Percentiles rank a stretch among this genome's conserved stretches.
These are phyloP conservation scores for Nomia melanderi DNA, from an alignment of 1,140 invertebrate genomes.

Conservation along the genomic window DNA sequence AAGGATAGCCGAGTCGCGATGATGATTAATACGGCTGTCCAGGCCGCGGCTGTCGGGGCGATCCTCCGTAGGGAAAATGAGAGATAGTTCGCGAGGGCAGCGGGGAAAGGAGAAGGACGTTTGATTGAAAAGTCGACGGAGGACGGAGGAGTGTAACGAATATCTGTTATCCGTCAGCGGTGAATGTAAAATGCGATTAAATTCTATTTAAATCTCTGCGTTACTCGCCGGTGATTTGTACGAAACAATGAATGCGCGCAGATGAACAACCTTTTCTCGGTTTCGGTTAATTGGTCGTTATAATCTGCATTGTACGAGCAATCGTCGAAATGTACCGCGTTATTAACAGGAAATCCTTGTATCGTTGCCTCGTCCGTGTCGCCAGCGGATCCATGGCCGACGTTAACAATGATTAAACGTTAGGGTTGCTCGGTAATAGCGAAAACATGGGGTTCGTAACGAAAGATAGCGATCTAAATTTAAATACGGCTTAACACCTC, in stretches of 20 bases:
- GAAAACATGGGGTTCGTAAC: slow-evolving; percentile 25
- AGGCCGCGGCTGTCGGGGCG: slow-evolving; percentile 19
- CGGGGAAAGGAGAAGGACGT: background rate
- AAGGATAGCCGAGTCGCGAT: slow-evolving; percentile 20
- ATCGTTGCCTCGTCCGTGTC: background rate
- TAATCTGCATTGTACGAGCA: too few relatives aligned
- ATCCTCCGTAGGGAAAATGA: slow-evolving; percentile 48
- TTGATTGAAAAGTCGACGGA: slow-evolving; percentile 1
- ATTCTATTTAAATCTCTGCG: too few relatives aligned
- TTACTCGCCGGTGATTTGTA: too few relatives aligned
- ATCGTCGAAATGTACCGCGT: too few relatives aligned
- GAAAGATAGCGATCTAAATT: slow-evolving; percentile 52
- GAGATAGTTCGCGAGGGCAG: background rate
- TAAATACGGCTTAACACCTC: slow-evolving; percentile 60
- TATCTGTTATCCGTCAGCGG: too few relatives aligned
- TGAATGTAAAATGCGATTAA: too few relatives aligned
- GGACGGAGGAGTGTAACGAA: too few relatives aligned
- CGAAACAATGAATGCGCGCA: too few relatives aligned
- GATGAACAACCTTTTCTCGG: too few relatives aligned
- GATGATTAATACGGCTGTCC: slow-evolving; percentile 55
- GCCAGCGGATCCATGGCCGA: slow-evolving; percentile 2
- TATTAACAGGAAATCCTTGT: too few relatives aligned
- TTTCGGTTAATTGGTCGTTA: too few relatives aligned
- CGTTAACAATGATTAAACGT: slow-evolving; percentile 63
- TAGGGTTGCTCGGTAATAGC: slow-evolving; percentile 54